Percentiles rank a stretch among this genome's conserved stretches.
Conservation (phyloP, 2,113 vertebrate genomes). For the Apus apus region DNA sequence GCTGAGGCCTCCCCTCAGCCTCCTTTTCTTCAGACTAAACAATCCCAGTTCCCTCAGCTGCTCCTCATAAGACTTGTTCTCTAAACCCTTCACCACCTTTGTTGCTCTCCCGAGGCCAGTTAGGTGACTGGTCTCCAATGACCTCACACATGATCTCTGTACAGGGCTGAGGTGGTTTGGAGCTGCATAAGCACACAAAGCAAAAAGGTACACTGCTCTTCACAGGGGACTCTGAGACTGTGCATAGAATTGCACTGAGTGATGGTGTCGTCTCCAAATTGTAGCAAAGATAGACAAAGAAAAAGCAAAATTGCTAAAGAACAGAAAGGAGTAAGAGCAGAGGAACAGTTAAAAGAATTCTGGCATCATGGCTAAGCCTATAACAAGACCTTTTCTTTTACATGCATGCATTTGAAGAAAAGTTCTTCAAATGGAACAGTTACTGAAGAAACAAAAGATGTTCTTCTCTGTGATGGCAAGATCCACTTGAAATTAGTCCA, state of each 20-base stretch:
- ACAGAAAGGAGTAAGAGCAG: background rate
- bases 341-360: background rate
- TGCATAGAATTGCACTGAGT: background rate
- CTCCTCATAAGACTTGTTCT: too few relatives aligned
- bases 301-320: background rate
- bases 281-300: background rate
- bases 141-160: too few relatives aligned
- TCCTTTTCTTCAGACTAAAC: too few relatives aligned
- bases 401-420: conserved; percentile 72
- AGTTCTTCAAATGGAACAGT: conserved; percentile 85
- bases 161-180: background rate
- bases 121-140: too few relatives aligned
- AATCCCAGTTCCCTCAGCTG: too few relatives aligned
- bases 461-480: conserved; percentile 87
- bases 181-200: background rate
- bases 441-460: conserved; percentile 84
- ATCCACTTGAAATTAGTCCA: conserved; percentile 81
- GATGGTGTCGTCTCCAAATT: background rate
- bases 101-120: too few relatives aligned
- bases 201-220: background rate
- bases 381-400: conserved; percentile 61
- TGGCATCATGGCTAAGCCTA: background rate
- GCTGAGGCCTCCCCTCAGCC: too few relatives aligned
- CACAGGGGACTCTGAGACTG: background rate
- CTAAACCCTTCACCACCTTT: too few relatives aligned